These are phyloP conservation scores for Falco berigora DNA, from an alignment of 2,797 vertebrate species.

Conservation along the genomic window DNA sequence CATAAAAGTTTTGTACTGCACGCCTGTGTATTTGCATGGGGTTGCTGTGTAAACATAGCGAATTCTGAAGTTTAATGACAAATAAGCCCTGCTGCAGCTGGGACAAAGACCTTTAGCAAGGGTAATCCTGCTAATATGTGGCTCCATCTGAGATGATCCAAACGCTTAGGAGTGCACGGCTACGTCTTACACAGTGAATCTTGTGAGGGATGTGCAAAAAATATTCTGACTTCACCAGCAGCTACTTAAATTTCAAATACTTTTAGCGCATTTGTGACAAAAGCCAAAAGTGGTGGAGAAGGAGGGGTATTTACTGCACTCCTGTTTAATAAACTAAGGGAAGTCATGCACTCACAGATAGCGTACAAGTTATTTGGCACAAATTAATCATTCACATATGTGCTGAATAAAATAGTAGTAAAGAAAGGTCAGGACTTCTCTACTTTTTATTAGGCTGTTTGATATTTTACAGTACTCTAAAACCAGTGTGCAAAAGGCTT, in stretches of 20 bases:
- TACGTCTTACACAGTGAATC: background rate
- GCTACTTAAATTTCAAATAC: background rate
- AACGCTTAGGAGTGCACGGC: background rate
- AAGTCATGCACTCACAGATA: background rate
- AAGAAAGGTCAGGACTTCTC: background rate
- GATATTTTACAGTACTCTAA: background rate
- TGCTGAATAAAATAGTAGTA: background rate
- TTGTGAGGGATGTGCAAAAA: background rate
- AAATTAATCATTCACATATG: background rate
- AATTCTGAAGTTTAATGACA: background rate
- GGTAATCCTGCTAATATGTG: background rate
- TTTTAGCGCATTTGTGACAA: background rate
- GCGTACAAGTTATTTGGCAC: background rate
- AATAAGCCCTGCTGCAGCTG: background rate
- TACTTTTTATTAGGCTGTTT: background rate
- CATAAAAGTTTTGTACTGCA: background rate
- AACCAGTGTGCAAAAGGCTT: background rate
- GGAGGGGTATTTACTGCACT: background rate
- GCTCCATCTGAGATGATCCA: background rate
- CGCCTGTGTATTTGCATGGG: background rate
- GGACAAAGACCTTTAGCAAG: background rate
- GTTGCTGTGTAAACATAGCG: background rate
- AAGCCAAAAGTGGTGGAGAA: background rate
- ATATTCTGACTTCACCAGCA: background rate
- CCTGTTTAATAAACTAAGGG: background rate